These are phyloP conservation scores for Eueremaeus valkanovi DNA, from an alignment of 2,888 invertebrate species.

Conservation along the genomic window DNA sequence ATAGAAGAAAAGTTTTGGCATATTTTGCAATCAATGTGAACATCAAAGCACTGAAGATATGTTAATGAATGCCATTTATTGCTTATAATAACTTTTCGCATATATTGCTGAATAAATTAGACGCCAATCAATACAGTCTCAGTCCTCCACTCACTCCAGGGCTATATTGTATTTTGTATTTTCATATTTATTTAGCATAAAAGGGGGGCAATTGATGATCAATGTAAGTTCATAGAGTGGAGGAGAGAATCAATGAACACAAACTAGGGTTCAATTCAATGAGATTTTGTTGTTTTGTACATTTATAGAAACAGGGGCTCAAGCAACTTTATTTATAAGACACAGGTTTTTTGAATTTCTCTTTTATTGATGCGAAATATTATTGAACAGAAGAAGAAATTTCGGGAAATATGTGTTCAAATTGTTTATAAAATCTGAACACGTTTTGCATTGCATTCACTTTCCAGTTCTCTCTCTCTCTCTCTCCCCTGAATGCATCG, in stretches of 20 bases:
- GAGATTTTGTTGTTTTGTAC: too few species aligned
- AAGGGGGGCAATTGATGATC: not conserved
- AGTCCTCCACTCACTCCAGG: not conserved
- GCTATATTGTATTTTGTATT: not conserved
- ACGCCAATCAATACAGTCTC: conserved; percentile 2
- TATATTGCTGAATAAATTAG: conserved; percentile 24
- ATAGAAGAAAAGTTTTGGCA: not conserved
- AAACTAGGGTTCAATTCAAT: too few species aligned
- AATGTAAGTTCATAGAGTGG: too few species aligned
- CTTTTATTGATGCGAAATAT: not conserved
- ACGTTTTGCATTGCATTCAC: conserved; percentile 12
- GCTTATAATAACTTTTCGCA: not conserved
- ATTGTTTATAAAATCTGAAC: conserved; percentile 21
- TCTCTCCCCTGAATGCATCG: not conserved
- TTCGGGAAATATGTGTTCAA: not conserved
- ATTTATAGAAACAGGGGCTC: too few species aligned
- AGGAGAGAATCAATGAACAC: too few species aligned
- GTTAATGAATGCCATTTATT: conserved; percentile 21
- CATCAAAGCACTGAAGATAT: not conserved
- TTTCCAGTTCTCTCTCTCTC: not conserved
- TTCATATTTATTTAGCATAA: conserved; percentile 2
- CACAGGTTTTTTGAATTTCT: too few species aligned
- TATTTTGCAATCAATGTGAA: not conserved
- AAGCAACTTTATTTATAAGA: too few species aligned
- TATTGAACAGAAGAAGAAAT: not conserved